Base-by-base conservation (phyloP, 1,140 invertebrate genomes). In the Procambarus virginalis region DNA sequence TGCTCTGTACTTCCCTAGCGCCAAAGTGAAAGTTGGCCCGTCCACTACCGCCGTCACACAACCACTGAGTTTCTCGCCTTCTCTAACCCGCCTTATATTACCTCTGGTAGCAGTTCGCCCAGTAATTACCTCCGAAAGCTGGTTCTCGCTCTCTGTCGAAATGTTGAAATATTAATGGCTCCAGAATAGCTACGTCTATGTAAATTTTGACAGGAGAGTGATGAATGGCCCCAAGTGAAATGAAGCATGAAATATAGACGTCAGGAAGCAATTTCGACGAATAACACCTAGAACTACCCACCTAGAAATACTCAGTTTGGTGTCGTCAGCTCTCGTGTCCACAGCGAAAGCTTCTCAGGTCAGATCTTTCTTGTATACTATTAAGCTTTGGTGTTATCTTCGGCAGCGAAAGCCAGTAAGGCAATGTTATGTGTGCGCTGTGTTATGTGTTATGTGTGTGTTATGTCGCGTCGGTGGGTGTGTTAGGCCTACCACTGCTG, bases 31-130 rank as follows among this genome's bases (percentile, higher is more conserved):
- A 86, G 85, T 77, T 60, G 34, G 49, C 55, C 85, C 77, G 60
- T 64, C 49, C 77, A 86, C 85, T 79, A 86, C 77, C 85, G 85
- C 45, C 85, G 85, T 60, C 58, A 86, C 55, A 86, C 76, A 79
- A 86, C 84, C 76, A 86, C 85, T 86, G 75, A 80, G 85, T 76
- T 51, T 79, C 73, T n/a, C n/a, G 51, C 14, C 49, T 9, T 10
- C 20, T 5, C 12, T 10, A 45, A 0, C 58, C n/a, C 76, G n/a
- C 85, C 78, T 86, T 80, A 79, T 86, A 86, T 86, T 79, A 86
- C 85, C 85, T 86, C 60, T n/a, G 85, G 17, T 70, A 34, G 46
- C 49, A 60, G 60, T 45, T 70, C 60, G 22, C 10, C 46, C 55
- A 20, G 55, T 46, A 55, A 60, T 60, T 49, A 45, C 45, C 12